Percentiles rank a stretch among this genome's conserved stretches.
phyloP scores from a whole-genome alignment of 2,113 vertebrate genomes.

The Steatornis caripensis region DNA sequence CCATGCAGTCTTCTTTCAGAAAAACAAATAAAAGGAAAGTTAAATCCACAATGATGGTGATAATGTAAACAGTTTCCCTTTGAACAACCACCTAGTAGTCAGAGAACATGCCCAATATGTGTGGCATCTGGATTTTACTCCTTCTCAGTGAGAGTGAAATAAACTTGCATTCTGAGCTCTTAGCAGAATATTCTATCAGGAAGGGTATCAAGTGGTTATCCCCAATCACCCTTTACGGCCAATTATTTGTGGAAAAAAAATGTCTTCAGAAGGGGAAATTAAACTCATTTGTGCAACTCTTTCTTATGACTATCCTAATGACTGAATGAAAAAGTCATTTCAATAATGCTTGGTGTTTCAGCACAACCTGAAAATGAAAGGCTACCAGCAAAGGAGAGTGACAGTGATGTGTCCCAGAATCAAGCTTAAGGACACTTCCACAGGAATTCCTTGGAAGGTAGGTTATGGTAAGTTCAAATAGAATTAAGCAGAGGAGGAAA shows the following conservation, averaged over 20 bases:
- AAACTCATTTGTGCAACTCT: background rate
- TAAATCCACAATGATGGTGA: background rate
- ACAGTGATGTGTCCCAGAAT: background rate
- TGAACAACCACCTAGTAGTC: background rate
- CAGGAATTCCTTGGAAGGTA: background rate
- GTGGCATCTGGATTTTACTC: background rate
- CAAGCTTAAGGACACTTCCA: background rate
- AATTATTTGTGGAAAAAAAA: background rate
- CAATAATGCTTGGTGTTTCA: background rate
- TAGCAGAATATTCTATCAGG: background rate
- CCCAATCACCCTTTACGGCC: background rate
- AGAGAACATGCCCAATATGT: background rate
- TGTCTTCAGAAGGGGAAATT: background rate
- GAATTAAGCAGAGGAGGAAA: background rate
- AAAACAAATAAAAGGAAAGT: background rate
- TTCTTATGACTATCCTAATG: background rate
- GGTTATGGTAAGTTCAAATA: background rate
- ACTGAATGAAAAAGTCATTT: background rate
- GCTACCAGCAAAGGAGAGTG: background rate
- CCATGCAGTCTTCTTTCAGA: background rate
- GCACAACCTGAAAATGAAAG: background rate
- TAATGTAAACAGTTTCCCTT: background rate
- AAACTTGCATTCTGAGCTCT: background rate
- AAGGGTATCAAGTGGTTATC: background rate
- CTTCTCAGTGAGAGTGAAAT: background rate